Percentiles rank a stretch among this genome's conserved stretches.
These are phyloP conservation scores for Zosterops japonicus DNA, from an alignment of 2,113 vertebrate genomes.

Conservation along the genomic window DNA sequence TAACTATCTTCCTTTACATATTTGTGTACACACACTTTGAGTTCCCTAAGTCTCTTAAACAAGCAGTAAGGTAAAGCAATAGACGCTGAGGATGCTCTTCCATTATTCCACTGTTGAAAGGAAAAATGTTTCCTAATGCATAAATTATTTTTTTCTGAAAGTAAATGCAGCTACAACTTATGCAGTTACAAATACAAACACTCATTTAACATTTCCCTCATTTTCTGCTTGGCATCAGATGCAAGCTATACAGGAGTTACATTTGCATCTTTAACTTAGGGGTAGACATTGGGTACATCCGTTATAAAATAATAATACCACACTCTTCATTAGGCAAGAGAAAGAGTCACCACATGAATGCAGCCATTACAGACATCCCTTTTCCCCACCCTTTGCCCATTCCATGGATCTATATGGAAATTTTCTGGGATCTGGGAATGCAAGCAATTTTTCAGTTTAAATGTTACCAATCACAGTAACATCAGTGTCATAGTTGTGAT, in stretches of 20 bases:
- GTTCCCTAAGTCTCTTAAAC: neutral
- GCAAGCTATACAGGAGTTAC: neutral
- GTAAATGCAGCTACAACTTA: neutral
- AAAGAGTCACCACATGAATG: neutral
- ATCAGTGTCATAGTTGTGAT: neutral
- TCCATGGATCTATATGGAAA: neutral
- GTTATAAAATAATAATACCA: neutral
- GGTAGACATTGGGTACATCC: neutral
- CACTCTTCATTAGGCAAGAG: neutral
- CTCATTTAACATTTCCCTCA: neutral
- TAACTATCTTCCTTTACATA: neutral
- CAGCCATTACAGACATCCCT: neutral
- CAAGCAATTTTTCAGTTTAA: neutral
- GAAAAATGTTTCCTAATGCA: neutral
- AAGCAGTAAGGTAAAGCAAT: neutral
- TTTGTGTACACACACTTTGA: neutral
- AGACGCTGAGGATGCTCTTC: neutral
- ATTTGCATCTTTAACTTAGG: neutral
- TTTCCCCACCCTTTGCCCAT: neutral
- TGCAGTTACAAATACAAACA: neutral
- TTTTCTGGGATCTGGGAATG: neutral
- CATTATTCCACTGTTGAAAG: neutral
- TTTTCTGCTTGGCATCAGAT: neutral
- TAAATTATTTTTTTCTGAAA: neutral
- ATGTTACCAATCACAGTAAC: neutral